phyloP scores from a whole-genome alignment of 2,888 invertebrate genomes.

The Caradrina kadenii region DNA sequence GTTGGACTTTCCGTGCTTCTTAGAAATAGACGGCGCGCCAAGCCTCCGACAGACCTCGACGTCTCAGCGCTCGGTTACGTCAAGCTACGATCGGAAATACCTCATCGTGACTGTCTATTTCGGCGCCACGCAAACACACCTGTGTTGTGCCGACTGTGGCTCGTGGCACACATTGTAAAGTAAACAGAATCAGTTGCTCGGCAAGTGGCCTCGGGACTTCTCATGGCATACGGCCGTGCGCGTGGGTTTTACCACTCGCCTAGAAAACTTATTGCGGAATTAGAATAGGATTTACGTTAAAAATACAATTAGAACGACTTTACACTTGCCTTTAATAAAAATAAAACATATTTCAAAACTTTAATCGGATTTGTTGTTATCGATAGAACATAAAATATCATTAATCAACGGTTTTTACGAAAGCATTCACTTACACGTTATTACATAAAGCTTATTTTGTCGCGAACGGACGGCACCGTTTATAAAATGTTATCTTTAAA shows the following conservation, averaged over 20 bases:
- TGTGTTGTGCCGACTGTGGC: constrained; percentile 27
- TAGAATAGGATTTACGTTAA: constrained; percentile 4
- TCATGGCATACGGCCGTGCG: constrained; percentile 8
- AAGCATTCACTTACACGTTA: constrained; percentile 84
- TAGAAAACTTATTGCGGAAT: constrained; percentile 13
- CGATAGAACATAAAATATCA: constrained; percentile 68
- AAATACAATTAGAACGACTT: constrained; percentile 26
- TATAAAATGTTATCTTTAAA: constrained; percentile 90
- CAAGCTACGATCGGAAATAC: constrained; percentile 76
- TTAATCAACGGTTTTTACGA: constrained; percentile 84
- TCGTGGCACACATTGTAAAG: constrained; percentile 32
- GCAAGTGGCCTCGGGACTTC: constrained; percentile 23
- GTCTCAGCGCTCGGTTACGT: constrained; percentile 64
- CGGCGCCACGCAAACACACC: constrained; percentile 48
- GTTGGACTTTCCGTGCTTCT: constrained; percentile 73
- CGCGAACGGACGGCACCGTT: constrained; percentile 88
- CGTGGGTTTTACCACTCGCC: constrained; percentile 45
- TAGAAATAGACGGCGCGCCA: constrained; percentile 68
- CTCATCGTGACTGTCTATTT: constrained; percentile 76
- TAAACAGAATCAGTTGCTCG: constrained; percentile 44
- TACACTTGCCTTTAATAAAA: constrained; percentile 51
- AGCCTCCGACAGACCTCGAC: constrained; percentile 66
- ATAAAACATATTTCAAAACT: constrained; percentile 42
- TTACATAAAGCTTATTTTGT: constrained; percentile 89
- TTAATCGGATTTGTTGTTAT: constrained; percentile 77